A percentile compares a stretch with the other conserved stretches of the same genome.
These are phyloP conservation scores for Bellardia bayeri DNA, from an alignment of 2,888 invertebrate genomes.

Conservation along the genomic window DNA sequence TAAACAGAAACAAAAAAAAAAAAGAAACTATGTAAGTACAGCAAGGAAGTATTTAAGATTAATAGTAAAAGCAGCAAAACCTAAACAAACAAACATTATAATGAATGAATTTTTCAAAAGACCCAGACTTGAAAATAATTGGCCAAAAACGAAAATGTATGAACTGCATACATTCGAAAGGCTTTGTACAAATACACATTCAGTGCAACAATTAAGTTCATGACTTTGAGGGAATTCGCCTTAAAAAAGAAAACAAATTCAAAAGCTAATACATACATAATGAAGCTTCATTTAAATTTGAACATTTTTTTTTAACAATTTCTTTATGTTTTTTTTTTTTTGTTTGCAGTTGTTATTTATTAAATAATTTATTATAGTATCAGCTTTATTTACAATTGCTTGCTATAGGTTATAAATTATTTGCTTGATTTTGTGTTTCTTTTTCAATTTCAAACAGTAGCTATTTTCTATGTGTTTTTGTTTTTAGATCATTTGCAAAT, in stretches of 20 bases:
- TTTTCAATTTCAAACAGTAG: neutral
- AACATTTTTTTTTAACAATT: neutral
- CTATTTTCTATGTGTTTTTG: neutral
- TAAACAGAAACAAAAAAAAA: neutral
- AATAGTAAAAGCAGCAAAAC: neutral
- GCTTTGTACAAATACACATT: neutral
- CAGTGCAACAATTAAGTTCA: constrained; percentile 31
- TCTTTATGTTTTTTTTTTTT: neutral
- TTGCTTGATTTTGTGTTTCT: neutral
- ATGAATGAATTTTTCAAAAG: neutral
- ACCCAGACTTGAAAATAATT: neutral
- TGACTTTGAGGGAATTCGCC: constrained; percentile 26
- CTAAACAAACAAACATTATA: constrained; percentile 12
- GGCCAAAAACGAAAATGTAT: neutral
- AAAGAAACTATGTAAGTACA: neutral
- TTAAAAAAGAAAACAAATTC: constrained; percentile 4
- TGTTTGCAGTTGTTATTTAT: no score
- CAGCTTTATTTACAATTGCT: neutral
- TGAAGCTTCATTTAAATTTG: constrained; percentile 20
- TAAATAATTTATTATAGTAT: neutral
- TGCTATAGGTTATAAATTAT: neutral
- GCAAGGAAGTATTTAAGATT: constrained; percentile 43
- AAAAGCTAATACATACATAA: constrained; percentile 17
- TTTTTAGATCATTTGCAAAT: constrained; percentile 5
- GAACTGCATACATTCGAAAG: constrained; percentile 1